phyloP scores from a whole-genome alignment of 2,113 vertebrate genomes.

The Urocynchramus pylzowi region DNA sequence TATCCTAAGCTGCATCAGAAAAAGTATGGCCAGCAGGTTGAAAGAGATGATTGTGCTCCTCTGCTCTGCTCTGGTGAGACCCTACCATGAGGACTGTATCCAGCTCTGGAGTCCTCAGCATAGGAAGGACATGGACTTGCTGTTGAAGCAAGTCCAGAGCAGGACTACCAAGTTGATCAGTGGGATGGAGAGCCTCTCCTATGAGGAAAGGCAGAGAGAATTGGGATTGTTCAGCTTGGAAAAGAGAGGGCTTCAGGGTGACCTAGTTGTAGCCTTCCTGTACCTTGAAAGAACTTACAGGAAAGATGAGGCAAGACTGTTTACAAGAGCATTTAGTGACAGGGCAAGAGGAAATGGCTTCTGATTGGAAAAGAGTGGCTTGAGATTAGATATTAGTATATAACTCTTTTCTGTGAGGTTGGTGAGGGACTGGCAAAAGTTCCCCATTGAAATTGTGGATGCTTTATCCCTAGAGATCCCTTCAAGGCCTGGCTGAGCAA shows the following conservation, averaged over 20 bases:
- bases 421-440: background rate
- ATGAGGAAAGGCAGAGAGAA: background rate
- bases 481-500: background rate
- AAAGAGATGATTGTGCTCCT: background rate
- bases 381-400: background rate
- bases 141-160: background rate
- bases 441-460: background rate
- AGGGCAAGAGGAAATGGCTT: background rate
- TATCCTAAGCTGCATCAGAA: background rate
- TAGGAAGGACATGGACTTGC: background rate
- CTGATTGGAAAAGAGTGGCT: background rate
- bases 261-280: background rate
- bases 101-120: background rate
- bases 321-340: background rate
- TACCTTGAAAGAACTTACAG: background rate
- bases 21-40: background rate
- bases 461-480: background rate
- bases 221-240: background rate
- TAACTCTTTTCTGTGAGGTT: background rate
- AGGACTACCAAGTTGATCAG: background rate
- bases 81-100: no score
- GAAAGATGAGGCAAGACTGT: background rate
- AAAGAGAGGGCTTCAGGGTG: background rate
- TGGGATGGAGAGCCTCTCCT: background rate
- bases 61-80: background rate